Evolutionary conservation across 2,888 invertebrate genomes (phyloP), one percentile per base, ranked within the genome.

Genomic region (Alcis repandata): DNA sequence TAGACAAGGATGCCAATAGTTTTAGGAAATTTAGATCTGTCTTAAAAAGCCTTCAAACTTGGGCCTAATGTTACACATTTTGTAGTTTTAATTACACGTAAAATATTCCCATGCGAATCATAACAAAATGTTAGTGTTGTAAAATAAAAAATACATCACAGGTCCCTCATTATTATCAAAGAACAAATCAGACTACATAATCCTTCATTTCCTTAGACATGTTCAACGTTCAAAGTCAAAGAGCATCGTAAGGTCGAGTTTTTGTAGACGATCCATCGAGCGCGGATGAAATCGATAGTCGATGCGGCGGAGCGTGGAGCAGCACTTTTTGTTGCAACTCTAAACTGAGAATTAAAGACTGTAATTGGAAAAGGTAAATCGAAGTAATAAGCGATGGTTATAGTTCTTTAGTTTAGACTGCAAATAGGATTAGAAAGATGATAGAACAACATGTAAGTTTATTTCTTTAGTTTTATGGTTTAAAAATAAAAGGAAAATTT

Each of bases 281-380:
- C 13, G 60, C 53, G 56, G 48, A 82, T 80, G 86, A 88, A 89
- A 89, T 86, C 87, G 86, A 89, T 86, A 88, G 88, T 87, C 76
- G 78, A 86, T 78, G 77, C 88, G 71, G 68, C 79, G 79, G 73
- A 87, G 73, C 89, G 85, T 85, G 74, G 79, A 79, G 69, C 76
- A 78, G 61, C 78, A 79, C 79, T 87, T 87, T 88, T 87, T 85
- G 75, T 75, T 11, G 43, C 56, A 19, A 13, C 40, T 52, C 56
- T 45, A 54, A 32, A 43, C 32, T 40, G 2, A 33, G 40, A 19
- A 45, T 43, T 8, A 33, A 49, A 32, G 27, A n/a, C 7, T 33
- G 11, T 33, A 13, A 36, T 36, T 17, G 36, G 36, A 51, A 51
- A 32, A 49, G 49, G 51, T 51, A 33, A 51, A 36, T 51, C 36